phyloP scores from a whole-genome alignment of 2,797 vertebrate genomes.

The Macropus fuliginosus region DNA sequence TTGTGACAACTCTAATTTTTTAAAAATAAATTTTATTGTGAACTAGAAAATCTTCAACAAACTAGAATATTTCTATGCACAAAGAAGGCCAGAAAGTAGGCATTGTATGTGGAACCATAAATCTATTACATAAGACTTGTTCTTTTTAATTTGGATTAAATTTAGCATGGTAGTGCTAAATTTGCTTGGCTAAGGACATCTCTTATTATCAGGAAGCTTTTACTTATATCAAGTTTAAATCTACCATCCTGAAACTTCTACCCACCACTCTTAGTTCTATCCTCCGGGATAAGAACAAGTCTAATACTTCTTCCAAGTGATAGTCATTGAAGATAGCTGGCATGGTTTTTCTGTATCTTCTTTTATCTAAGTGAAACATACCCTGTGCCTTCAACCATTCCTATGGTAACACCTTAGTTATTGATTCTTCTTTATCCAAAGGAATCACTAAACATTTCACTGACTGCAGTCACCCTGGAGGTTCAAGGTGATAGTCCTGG shows the following conservation, averaged over 20 bases:
- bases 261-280: background rate
- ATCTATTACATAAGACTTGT: background rate
- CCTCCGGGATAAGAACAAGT: background rate
- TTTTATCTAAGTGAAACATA: background rate
- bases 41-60: background rate
- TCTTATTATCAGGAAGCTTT: background rate
- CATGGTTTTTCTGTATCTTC: background rate
- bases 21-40: background rate
- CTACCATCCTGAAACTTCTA: background rate
- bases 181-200: background rate
- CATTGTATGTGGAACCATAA: background rate
- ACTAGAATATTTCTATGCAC: background rate
- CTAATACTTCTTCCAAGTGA: background rate
- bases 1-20: background rate
- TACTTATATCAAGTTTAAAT: background rate
- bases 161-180: background rate
- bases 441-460: background rate
- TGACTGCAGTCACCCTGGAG: background rate
- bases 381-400: background rate
- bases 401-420: background rate
- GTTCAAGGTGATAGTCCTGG: background rate
- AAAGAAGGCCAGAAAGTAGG: background rate
- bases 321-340: background rate
- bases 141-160: background rate
- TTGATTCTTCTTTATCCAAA: background rate